These are phyloP conservation scores for Rhynchophorus ferrugineus DNA, from an alignment of 1,140 invertebrate species.

Conservation along the genomic window DNA sequence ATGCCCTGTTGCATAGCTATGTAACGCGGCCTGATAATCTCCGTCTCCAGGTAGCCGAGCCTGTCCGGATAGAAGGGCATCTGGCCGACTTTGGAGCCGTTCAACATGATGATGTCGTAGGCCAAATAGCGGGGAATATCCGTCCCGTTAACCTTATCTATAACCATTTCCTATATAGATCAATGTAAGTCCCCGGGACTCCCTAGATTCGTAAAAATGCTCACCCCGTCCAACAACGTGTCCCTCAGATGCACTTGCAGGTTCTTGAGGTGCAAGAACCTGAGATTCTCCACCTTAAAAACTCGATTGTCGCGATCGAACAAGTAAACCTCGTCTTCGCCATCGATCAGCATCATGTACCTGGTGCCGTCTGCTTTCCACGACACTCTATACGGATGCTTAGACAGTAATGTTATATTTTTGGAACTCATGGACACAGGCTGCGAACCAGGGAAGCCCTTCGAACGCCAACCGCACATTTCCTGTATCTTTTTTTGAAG, in stretches of 20 bases:
- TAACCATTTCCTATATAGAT: slow-evolving; percentile 80
- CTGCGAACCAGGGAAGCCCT: slow-evolving; percentile 91
- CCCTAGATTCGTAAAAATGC: slow-evolving; percentile 26
- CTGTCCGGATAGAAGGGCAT: slow-evolving; percentile 68
- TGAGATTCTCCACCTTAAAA: slow-evolving; percentile 76
- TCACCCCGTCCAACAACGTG: slow-evolving; percentile 90
- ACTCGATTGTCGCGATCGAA: slow-evolving; percentile 92
- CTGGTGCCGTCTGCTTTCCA: slow-evolving; percentile 99
- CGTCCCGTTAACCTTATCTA: slow-evolving; percentile 70
- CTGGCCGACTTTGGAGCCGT: slow-evolving; percentile 71
- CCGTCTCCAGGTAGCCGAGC: slow-evolving; percentile 65
- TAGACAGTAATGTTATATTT: slow-evolving; percentile 70
- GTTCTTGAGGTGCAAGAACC: slow-evolving; percentile 73
- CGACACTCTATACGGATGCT: slow-evolving; percentile 86
- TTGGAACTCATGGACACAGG: slow-evolving; percentile 90
- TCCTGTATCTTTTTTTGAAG: slow-evolving; percentile 70
- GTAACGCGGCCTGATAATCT: slow-evolving; percentile 61
- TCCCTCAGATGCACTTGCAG: slow-evolving; percentile 61
- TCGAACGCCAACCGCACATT: slow-evolving; percentile 73
- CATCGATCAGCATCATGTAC: slow-evolving; percentile 96
- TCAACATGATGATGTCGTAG: slow-evolving; percentile 89
- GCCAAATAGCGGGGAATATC: slow-evolving; percentile 83
- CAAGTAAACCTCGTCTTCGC: slow-evolving; percentile 79
- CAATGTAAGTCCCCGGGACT: background rate
- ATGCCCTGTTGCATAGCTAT: slow-evolving; percentile 66